Percentiles rank a stretch among this genome's conserved stretches.
phyloP scores from a whole-genome alignment of 2,797 vertebrate genomes.

The Ceryle rudis region DNA sequence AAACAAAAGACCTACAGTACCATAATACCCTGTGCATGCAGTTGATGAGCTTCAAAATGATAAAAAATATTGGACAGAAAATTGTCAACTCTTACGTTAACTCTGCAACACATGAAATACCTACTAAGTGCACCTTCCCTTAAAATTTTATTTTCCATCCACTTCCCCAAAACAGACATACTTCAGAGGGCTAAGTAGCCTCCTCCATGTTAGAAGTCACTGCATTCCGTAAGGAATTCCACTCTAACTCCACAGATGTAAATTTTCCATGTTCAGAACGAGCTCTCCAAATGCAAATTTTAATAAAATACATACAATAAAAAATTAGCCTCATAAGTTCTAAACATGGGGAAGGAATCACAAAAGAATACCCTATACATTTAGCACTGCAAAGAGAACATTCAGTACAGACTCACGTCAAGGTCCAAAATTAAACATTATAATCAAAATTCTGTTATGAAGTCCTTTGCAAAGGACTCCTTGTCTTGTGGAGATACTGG shows the following conservation, averaged over 20 bases:
- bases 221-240: background rate
- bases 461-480: background rate
- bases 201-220: background rate
- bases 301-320: background rate
- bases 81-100: background rate
- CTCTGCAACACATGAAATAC: background rate
- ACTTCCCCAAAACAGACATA: background rate
- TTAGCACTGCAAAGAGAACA: background rate
- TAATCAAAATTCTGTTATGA: background rate
- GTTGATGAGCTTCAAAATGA: background rate
- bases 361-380: background rate
- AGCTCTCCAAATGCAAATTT: background rate
- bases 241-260: background rate
- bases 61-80: background rate
- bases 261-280: background rate
- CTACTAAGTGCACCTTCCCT: background rate
- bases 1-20: background rate
- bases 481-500: background rate
- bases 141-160: background rate
- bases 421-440: background rate
- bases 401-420: background rate
- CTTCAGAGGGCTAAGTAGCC: background rate
- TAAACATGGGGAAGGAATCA: background rate
- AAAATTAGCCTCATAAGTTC: background rate
- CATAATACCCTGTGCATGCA: background rate